A percentile compares a stretch with the other conserved stretches of the same genome.
Evolutionary conservation across 1,140 invertebrate species (phyloP).

Genomic region (Palaemon carinicauda): DNA sequence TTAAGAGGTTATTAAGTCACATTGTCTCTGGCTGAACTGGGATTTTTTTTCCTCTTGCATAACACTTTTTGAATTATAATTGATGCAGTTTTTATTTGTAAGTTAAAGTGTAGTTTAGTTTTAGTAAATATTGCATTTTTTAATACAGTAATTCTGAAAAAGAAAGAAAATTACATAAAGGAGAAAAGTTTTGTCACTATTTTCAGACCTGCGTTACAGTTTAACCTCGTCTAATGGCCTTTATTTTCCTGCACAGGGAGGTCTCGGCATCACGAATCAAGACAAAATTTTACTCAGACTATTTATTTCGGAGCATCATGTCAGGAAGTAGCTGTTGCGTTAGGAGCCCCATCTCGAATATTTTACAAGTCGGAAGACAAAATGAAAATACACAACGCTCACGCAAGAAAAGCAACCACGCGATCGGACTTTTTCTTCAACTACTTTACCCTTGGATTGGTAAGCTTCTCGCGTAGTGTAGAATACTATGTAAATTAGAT

Average conservation of each 20-base stretch:
- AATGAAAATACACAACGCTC: conserved; percentile 95
- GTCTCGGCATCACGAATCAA: conserved; percentile 34
- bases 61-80: too few species aligned
- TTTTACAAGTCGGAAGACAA: conserved; percentile 98
- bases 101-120: too few species aligned
- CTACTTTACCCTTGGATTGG: conserved; percentile 94
- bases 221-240: background rate
- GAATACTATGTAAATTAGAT: background rate
- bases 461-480: conserved; percentile 67
- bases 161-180: too few species aligned
- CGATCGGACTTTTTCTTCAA: conserved; percentile 95
- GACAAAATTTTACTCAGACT: conserved; percentile 38
- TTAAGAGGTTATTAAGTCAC: too few species aligned
- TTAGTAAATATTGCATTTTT: too few species aligned
- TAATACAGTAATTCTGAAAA: too few species aligned
- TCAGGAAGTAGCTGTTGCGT: conserved; percentile 82
- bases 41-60: too few species aligned
- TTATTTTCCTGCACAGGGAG: conserved; percentile 16
- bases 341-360: conserved; percentile 79
- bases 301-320: conserved; percentile 83
- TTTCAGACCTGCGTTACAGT: background rate
- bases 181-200: too few species aligned
- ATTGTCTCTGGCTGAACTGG: too few species aligned
- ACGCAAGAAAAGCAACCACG: conserved; percentile 80
- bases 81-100: too few species aligned